Evolutionary conservation across 2,113 vertebrate genomes (phyloP).

Genomic region (Corythoichthys intestinalis): DNA sequence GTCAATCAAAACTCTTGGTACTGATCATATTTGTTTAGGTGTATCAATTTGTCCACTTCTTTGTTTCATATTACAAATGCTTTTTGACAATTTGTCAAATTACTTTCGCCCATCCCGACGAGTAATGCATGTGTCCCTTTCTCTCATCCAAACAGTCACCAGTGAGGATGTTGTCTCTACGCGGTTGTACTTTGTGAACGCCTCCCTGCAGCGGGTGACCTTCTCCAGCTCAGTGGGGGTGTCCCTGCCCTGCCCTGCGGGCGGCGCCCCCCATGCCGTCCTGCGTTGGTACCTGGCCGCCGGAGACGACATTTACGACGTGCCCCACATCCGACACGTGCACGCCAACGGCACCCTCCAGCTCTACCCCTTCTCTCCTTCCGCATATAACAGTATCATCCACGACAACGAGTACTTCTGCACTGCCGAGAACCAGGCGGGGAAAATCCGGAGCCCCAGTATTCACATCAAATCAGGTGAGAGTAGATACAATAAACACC

Average conservation of each 20-base stretch:
- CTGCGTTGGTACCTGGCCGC: slow-evolving; percentile 99
- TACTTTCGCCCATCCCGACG: slow-evolving; percentile 76
- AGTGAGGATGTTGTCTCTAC: slow-evolving; percentile 93
- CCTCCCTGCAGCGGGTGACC: slow-evolving; percentile 97
- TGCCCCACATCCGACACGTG: slow-evolving; percentile 96
- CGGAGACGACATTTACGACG: slow-evolving; percentile 98
- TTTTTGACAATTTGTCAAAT: slow-evolving; percentile 69
- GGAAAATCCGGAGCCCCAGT: slow-evolving; percentile 96
- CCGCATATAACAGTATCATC: slow-evolving; percentile 98
- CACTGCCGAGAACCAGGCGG: slow-evolving; percentile 95
- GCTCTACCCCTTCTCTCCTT: slow-evolving; percentile 97
- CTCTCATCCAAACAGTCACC: slow-evolving; percentile 72
- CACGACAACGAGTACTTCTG: slow-evolving; percentile 99
- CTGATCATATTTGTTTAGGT: background rate
- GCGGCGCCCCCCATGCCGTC: slow-evolving; percentile 92
- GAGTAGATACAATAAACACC: slow-evolving; percentile 6
- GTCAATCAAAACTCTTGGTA: too few species aligned
- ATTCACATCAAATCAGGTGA: slow-evolving; percentile 97
- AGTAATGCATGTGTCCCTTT: slow-evolving; percentile 81
- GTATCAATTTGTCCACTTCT: background rate
- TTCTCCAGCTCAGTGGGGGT: slow-evolving; percentile 95
- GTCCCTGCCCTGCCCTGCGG: slow-evolving; percentile 97
- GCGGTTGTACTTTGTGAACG: slow-evolving; percentile 99
- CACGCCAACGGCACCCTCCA: slow-evolving; percentile 98
- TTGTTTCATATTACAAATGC: background rate